Evolutionary conservation across 2,113 vertebrate genomes (phyloP).

Genomic region (Actinemys pallida): DNA sequence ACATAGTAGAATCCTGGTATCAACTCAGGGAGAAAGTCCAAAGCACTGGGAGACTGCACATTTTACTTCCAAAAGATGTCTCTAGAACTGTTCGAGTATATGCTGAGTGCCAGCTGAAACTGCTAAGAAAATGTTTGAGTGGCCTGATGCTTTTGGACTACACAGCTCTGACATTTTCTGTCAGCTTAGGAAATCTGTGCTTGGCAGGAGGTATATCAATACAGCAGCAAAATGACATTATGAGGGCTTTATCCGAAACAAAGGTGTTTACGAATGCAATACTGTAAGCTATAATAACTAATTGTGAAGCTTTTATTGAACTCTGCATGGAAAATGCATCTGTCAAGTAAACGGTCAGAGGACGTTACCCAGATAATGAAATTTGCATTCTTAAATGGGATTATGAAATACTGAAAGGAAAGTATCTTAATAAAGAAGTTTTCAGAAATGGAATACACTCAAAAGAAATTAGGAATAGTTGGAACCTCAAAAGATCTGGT

Average conservation of each 20-base stretch:
- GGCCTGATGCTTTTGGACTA: background rate
- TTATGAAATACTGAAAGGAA: background rate
- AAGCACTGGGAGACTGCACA: background rate
- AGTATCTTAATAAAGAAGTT: background rate
- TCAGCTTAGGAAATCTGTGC: constrained; percentile 16
- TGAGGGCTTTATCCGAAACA: constrained; percentile 26
- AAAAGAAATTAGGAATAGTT: background rate
- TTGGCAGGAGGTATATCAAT: constrained; percentile 23
- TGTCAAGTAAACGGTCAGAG: background rate
- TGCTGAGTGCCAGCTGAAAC: rapidly evolving
- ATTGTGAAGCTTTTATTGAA: background rate
- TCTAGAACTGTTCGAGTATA: background rate
- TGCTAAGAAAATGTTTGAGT: background rate
- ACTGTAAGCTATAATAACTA: constrained; percentile 49
- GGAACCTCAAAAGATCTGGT: background rate
- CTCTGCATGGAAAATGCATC: background rate
- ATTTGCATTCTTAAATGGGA: background rate
- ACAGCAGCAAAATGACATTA: constrained; percentile 51
- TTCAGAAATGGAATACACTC: background rate
- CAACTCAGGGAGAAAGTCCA: background rate
- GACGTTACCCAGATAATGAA: constrained; percentile 4
- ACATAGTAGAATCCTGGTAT: constrained; percentile 29
- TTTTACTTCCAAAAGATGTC: constrained; percentile 36
- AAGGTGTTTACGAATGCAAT: constrained; percentile 9
- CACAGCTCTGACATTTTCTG: constrained; percentile 32